Percentiles rank a stretch among this genome's conserved stretches.
Evolutionary conservation across 1,140 invertebrate species (phyloP).

Genomic region (Adelges cooleyi): DNA sequence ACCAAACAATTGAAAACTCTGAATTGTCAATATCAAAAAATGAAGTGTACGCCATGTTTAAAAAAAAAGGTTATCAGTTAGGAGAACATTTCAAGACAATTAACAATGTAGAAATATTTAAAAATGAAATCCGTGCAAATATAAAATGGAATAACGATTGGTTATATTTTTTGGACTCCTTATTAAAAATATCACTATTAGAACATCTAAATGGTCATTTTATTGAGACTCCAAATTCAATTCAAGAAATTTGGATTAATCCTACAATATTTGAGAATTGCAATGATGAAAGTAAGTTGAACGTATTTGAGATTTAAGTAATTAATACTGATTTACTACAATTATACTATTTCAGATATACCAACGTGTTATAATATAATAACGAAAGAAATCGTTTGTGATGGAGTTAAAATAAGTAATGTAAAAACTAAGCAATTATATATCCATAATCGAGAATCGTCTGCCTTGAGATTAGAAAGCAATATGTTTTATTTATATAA

Average conservation of each 20-base stretch:
- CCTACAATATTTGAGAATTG: not conserved
- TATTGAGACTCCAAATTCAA: not conserved
- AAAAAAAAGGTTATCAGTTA: not conserved
- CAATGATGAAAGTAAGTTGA: not conserved
- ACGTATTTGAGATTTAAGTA: too few species aligned
- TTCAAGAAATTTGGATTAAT: not conserved
- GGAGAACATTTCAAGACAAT: slow-evolving; percentile 1
- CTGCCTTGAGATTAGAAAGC: not conserved
- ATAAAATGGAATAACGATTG: too few species aligned
- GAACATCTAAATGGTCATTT: not conserved
- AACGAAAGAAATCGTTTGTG: not conserved
- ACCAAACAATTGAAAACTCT: not conserved
- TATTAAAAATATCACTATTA: not conserved
- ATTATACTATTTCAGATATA: not conserved
- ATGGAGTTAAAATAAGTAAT: not conserved
- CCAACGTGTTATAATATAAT: not conserved
- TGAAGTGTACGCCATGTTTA: not conserved
- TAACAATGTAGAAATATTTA: not conserved
- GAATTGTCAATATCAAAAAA: not conserved
- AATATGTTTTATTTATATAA: not conserved
- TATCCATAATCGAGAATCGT: not conserved
- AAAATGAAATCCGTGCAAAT: too few species aligned
- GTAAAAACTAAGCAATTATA: not conserved
- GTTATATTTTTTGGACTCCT: not conserved
- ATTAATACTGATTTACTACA: too few species aligned